Evolutionary conservation across 1,140 invertebrate species (phyloP), one percentile per base, ranked within the genome.

Genomic region (Apis laboriosa): DNA sequence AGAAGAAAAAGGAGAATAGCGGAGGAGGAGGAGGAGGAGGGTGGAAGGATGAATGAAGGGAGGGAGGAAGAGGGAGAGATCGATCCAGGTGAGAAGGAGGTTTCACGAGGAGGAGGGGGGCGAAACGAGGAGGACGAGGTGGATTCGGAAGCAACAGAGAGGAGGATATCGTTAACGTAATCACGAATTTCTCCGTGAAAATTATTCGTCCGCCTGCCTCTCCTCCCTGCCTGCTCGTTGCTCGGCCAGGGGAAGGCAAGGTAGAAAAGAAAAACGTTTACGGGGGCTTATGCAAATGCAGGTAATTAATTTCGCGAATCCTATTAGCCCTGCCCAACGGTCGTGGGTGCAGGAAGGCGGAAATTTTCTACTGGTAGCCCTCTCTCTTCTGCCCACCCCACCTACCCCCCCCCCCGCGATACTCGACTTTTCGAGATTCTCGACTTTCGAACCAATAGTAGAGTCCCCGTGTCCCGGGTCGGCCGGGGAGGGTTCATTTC

Each of bases 281-380:
- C 86, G 79, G 83, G 89, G 88, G 90, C 88, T 92, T 90, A 92
- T 92, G 91, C 89, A 92, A 92, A 92, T 92, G 87, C 82, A 86
- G 84, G 88, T 92, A 92, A 92, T 92, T 92, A 90, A 92, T 92
- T 92, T 92, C 86, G 86, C 81, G 88, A 91, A 92, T 92, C 90
- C 90, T 90, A 91, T 92, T 92, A 92, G 87, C 75, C 76, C 80
- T 80, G 86, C 78, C 56, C 88, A 86, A 88, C 87, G 87, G 66
- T 77, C 78, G 80, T 86, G 76, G 80, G 76, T 80, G 87, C 84
- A 60, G 76, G 70, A 77, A 83, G 76, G 71, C 68, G 86, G 83
- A 76, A 85, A 88, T 83, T 34, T 34, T 88, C 78, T 76, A 82
- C 78, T 49, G 76, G 55, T 71, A 55, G 58, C 71, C 63, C 55